Base-by-base conservation (phyloP, 2,797 vertebrate species). In the Rhincodon typus region DNA sequence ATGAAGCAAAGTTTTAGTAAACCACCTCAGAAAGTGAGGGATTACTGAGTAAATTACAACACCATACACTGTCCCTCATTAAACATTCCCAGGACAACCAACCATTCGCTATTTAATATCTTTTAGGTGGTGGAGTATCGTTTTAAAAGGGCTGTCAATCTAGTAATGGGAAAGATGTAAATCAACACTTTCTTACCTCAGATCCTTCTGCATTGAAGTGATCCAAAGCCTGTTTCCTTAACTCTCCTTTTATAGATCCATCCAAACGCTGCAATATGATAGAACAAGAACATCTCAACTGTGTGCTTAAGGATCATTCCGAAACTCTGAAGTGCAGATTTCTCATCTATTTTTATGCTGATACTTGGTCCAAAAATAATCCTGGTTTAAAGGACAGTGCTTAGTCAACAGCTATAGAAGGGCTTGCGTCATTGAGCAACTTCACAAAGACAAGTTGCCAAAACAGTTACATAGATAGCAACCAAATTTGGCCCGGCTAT, bases 201-300 rank as follows among this genome's bases (percentile, higher is more conserved):
- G 99, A 99, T 96, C 99, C 99, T 96, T 99, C 99, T 0, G 99
- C 99, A 95, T 99, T 99, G 97, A 99, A 99, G 98, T 99, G 99
- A 97, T 99, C 99, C 96, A 99, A 98, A 0, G 99, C 99, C 97
- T 99, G 99, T 97, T 99, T 99, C 96, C 99, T 98, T 97, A 99
- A 98, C 97, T 99, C 99, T 97, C 99, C 99, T 97, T 99, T 99
- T 97, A 99, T 99, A 23, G 99, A 99, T 95, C 99, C 99, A 96
- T 99, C 99, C 97, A 99, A 96, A 95, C 99, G 98, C 99, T 99
- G 97, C 96, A 96, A 95, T 4, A 66, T 25, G 79, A 95, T 42
- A 0, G 96, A 69, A 4, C 62, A 96, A 95, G 87, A 96, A 96
- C 70, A 96, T 53, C 70, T 77, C 53, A 42, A 95, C 13, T 34